Evolutionary conservation across 1,140 invertebrate genomes (phyloP).

Genomic region (Ridgeia piscesae): DNA sequence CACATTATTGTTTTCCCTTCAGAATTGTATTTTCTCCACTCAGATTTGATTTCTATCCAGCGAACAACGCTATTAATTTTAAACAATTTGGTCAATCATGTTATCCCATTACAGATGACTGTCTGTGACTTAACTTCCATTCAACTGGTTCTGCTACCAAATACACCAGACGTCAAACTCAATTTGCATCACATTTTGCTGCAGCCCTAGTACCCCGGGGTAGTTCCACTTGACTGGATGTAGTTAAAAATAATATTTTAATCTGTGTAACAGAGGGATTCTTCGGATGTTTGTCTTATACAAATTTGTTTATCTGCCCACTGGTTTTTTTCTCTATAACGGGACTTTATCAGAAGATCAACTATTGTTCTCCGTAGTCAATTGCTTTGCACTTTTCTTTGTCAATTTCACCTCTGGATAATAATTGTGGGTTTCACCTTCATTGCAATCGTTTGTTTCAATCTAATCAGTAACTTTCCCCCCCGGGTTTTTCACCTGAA

Average conservation of each 20-base stretch:
- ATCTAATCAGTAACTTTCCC: background rate
- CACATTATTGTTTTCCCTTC: background rate
- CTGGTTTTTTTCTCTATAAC: background rate
- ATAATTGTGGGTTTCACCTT: background rate
- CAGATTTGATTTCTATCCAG: background rate
- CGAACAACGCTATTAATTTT: background rate
- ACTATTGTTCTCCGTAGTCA: background rate
- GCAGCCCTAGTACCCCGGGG: background rate
- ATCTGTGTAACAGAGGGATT: background rate
- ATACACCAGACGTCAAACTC: background rate
- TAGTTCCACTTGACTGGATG: background rate
- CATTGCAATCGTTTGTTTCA: background rate
- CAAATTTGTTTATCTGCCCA: background rate
- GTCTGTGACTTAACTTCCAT: background rate
- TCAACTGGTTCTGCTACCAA: background rate
- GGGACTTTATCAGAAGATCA: background rate
- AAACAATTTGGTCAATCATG: background rate
- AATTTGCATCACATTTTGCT: background rate
- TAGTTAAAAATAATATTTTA: background rate
- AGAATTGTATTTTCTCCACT: background rate
- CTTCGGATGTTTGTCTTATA: background rate
- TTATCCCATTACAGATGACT: background rate
- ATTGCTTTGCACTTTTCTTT: constrained; percentile 1
- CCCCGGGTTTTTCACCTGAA: background rate
- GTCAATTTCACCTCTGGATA: background rate